Conservation (phyloP, 2,113 vertebrate species). For the Pterocles burchelli region DNA sequence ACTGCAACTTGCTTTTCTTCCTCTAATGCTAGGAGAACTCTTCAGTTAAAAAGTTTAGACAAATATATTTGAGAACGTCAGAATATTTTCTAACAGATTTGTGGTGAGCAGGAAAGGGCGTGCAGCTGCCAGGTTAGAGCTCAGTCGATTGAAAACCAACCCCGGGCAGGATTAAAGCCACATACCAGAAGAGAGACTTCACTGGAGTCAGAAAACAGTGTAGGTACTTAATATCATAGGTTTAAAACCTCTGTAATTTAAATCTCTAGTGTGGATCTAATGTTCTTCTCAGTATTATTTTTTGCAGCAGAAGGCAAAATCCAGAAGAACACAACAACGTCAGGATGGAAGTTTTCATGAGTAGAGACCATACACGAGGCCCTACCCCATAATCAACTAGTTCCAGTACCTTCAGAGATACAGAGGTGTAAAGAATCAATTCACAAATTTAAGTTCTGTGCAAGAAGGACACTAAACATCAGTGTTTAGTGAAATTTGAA, state of each 20-base stretch:
- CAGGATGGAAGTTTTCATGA: neutral
- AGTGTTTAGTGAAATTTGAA: neutral
- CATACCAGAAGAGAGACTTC: neutral
- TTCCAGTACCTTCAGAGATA: rapidly evolving
- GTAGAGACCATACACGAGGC: neutral
- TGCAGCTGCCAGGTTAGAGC: neutral
- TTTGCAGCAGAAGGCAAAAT: neutral
- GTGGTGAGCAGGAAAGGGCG: neutral
- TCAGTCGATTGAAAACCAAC: neutral
- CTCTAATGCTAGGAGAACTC: neutral
- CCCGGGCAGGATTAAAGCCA: neutral
- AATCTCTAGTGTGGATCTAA: neutral
- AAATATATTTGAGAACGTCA: neutral
- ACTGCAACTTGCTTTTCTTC: neutral
- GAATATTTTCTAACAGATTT: neutral
- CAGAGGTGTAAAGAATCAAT: neutral
- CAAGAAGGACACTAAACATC: neutral
- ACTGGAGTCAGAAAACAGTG: slow-evolving; percentile 4
- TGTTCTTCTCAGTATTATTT: neutral
- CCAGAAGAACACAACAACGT: neutral
- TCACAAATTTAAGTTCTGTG: neutral
- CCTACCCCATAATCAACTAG: neutral
- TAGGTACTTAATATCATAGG: neutral
- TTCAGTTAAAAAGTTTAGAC: neutral
- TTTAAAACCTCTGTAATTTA: neutral